Base-by-base conservation (phyloP, 2,113 vertebrate genomes). In the Tetrax tetrax region DNA sequence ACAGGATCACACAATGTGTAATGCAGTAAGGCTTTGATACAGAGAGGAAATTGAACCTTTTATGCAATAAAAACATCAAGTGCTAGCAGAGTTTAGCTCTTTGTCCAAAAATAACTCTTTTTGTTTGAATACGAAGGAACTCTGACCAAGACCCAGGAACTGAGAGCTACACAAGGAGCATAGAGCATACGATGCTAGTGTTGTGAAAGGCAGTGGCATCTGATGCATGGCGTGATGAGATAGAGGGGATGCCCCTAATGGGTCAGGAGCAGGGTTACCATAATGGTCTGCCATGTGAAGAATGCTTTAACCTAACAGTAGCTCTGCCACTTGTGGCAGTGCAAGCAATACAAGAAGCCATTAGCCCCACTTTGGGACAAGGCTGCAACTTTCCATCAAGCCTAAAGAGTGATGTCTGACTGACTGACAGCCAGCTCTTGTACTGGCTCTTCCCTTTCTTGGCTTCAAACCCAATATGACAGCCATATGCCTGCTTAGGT, bases 141-240 rank as follows among this genome's bases (percentile, higher is more conserved):
- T 84, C 29, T 60, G 69, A 82, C 24, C 25, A 48, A 68, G 75
- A 75, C 1, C 0, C 18, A 13, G 35, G 27, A 86, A 19, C 48
- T 61, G 22, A 56, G 65, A 0, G 0, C 29, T 51, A 21, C 18
- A 35, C 4, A 31, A 65, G n/a, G 48, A 21, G 1, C 45, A 4
- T 2, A 48, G 48, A 76, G 23, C 19, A 6, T 14, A 21, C 23
- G 81, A 4, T 59, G n/a, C 9, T 41, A 51, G 22, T 59, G 4
- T 74, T 83, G 68, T 86, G 54, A 63, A 66, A 66, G 45, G 37
- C 9, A 14, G 48, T n/a, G 45, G 13, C 14, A 41, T 57, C 35
- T 48, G 85, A 43, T 57, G 65, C 57, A 21, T 15, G 25, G 57
- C 48, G 8, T 9, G 43, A 45, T 56, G 79, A 64, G 66, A 10